Evolutionary conservation across 2,113 vertebrate genomes (phyloP).

Genomic region (Lycaon pictus): DNA sequence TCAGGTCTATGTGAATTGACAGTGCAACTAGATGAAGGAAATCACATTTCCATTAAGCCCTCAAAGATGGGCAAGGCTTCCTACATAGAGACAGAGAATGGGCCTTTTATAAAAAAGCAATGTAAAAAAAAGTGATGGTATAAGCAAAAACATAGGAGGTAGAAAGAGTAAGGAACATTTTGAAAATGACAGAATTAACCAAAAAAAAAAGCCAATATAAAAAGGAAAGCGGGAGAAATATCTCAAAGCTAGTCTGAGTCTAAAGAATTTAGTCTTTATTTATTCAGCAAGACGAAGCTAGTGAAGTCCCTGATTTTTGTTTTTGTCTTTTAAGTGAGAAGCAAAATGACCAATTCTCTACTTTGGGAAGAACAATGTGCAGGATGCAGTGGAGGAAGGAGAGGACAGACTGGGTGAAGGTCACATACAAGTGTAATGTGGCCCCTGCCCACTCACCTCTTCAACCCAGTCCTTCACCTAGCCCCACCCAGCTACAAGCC

Average conservation of each 20-base stretch:
- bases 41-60: neutral
- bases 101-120: neutral
- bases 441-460: neutral
- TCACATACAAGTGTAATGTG: neutral
- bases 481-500: neutral
- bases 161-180: neutral
- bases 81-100: neutral
- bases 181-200: neutral
- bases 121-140: neutral
- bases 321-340: neutral
- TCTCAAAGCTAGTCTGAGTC: neutral
- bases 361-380: neutral
- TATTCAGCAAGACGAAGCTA: neutral
- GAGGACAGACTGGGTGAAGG: neutral
- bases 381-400: neutral
- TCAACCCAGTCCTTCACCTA: neutral
- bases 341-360: neutral
- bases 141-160: neutral
- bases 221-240: neutral
- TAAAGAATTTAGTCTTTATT: constrained; percentile 29
- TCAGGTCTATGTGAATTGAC: neutral
- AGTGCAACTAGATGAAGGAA: neutral
- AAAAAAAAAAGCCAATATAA: neutral
- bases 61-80: neutral
- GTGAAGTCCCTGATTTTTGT: neutral